Evolutionary conservation across 2,888 invertebrate genomes (phyloP).

Genomic region (Linnaemya tessellans): DNA sequence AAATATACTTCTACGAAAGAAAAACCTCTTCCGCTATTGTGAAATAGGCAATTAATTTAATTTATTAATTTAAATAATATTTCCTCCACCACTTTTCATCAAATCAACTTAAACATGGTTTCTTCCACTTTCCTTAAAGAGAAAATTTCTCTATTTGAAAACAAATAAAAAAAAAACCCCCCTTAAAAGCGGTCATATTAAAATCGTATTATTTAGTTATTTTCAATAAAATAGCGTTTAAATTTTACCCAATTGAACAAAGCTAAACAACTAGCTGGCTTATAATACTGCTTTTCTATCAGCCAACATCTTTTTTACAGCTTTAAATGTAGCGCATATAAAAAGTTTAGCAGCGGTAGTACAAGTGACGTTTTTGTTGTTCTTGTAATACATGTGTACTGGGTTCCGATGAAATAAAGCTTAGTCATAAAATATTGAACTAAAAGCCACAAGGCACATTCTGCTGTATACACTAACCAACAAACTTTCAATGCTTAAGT

Average conservation of each 20-base stretch:
- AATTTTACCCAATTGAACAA: conserved; percentile 70
- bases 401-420: conserved; percentile 60
- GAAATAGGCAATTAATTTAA: no score
- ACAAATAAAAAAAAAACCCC: conserved; percentile 17
- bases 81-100: no score
- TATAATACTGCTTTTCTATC: conserved; percentile 39
- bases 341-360: not conserved
- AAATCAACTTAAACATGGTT: not conserved
- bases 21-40: no score
- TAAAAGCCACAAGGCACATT: conserved; percentile 65
- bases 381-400: conserved; percentile 13
- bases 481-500: conserved; percentile 17
- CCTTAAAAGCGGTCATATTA: conserved; percentile 51
- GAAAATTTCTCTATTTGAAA: not conserved
- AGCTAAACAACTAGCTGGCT: conserved; percentile 67
- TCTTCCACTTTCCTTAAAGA: not conserved
- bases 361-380: not conserved
- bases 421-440: conserved; percentile 71
- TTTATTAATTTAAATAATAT: no score
- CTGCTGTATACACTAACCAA: conserved; percentile 8
- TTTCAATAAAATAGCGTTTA: conserved; percentile 70
- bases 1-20: no score
- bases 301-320: conserved; percentile 25
- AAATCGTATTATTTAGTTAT: conserved; percentile 71
- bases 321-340: not conserved